phyloP scores from a whole-genome alignment of 2,797 vertebrate genomes.

The Emys orbicularis region DNA sequence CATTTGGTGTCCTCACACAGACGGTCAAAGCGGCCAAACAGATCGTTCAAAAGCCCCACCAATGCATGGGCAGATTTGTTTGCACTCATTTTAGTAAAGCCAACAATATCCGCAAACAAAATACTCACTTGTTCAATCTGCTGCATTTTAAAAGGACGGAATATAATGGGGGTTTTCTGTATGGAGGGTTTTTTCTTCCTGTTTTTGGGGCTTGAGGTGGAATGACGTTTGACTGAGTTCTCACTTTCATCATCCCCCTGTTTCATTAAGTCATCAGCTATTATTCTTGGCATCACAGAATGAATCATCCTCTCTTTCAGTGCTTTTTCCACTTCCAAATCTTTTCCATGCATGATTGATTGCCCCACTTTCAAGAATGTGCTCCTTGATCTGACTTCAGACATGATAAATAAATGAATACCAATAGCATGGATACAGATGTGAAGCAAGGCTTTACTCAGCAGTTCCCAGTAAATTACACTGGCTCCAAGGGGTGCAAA shows the following conservation, averaged over 20 bases:
- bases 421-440: constrained; percentile 94
- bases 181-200: constrained; percentile 97
- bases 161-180: constrained; percentile 94
- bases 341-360: constrained; percentile 99
- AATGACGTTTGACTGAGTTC: constrained; percentile 91
- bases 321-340: constrained; percentile 98
- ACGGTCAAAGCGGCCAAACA: constrained; percentile 96
- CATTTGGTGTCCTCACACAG: constrained; percentile 96
- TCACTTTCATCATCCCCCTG: constrained; percentile 97
- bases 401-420: constrained; percentile 97
- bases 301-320: constrained; percentile 99
- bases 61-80: constrained; percentile 98
- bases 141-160: constrained; percentile 98
- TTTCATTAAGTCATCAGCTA: constrained; percentile 96
- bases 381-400: constrained; percentile 96
- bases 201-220: constrained; percentile 89
- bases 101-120: constrained; percentile 97
- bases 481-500: constrained; percentile 61
- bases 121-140: constrained; percentile 96
- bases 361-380: constrained; percentile 99
- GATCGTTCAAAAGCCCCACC: constrained; percentile 96
- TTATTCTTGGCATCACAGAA: constrained; percentile 96
- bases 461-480: constrained; percentile 86
- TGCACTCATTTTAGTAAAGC: constrained; percentile 99
- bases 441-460: constrained; percentile 92